Conservation (phyloP, 2,888 invertebrate species). For the Yponomeuta plumbellus region DNA sequence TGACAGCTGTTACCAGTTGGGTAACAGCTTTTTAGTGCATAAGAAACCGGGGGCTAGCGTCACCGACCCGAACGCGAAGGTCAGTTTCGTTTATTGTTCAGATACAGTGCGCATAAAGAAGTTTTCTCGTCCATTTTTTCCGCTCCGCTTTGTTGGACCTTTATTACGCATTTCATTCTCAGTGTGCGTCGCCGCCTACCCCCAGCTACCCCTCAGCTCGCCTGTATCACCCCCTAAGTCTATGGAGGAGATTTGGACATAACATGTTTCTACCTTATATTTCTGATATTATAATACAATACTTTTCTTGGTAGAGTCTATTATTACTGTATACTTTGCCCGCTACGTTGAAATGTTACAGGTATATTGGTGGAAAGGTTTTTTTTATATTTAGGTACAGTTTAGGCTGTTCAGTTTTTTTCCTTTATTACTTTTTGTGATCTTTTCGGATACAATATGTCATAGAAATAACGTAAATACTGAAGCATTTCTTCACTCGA, state of each 20-base stretch:
- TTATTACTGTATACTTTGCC: neutral
- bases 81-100: neutral
- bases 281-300: constrained; percentile 20
- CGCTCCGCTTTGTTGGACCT: neutral
- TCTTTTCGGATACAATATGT: no score
- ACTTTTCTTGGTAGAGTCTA: constrained; percentile 2
- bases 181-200: constrained; percentile 18
- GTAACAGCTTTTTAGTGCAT: no score
- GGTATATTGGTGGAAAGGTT: no score
- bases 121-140: neutral
- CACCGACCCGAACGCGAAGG: no score
- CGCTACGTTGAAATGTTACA: neutral
- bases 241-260: constrained; percentile 38
- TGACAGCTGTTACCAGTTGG: no score
- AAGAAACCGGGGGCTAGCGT: no score
- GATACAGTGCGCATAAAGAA: neutral
- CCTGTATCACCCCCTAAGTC: constrained; percentile 32
- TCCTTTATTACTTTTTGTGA: no score
- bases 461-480: no score
- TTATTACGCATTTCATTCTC: neutral
- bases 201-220: constrained; percentile 23
- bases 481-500: no score
- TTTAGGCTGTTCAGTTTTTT: no score
- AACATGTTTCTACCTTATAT: constrained; percentile 35
- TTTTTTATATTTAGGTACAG: no score